A percentile compares a stretch with the other conserved stretches of the same genome.
phyloP scores from a whole-genome alignment of 2,113 vertebrate genomes.

The Myiozetetes cayanensis region DNA sequence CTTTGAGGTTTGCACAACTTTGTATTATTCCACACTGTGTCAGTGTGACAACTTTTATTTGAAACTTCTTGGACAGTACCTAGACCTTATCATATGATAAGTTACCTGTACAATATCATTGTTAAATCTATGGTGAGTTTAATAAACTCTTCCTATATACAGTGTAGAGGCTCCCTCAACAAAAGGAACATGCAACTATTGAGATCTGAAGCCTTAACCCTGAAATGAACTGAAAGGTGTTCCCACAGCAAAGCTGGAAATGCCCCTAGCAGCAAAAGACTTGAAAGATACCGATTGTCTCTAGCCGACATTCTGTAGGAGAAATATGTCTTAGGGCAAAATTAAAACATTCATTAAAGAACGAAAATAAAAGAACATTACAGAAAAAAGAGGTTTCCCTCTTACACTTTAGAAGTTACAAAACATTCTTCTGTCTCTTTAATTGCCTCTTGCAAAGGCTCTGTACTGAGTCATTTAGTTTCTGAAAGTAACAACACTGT shows the following conservation, averaged over 20 bases:
- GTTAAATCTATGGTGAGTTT: not conserved
- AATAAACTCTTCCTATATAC: not conserved
- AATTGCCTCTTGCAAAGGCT: slow-evolving; percentile 64
- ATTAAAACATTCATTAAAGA: slow-evolving; percentile 15
- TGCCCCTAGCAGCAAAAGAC: not conserved
- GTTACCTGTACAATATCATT: not conserved
- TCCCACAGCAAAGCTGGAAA: not conserved
- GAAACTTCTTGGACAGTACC: not conserved
- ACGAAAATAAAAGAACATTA: slow-evolving; percentile 16
- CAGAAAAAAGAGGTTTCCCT: slow-evolving; percentile 11
- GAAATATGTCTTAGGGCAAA: slow-evolving; percentile 7
- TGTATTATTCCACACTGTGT: not conserved
- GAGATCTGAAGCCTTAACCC: slow-evolving; percentile 19
- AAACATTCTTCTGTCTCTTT: slow-evolving; percentile 58
- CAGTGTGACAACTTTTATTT: not conserved
- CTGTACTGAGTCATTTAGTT: slow-evolving; percentile 65
- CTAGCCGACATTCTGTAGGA: not conserved
- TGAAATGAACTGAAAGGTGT: not conserved
- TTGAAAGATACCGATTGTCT: not conserved
- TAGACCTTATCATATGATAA: not conserved
- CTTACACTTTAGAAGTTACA: slow-evolving; percentile 28
- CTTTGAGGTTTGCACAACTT: not conserved
- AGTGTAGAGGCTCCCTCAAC: not conserved
- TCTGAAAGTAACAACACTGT: slow-evolving; percentile 73
- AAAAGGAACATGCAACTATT: not conserved